Evolutionary conservation across 2,888 invertebrate species (phyloP).

Genomic region (Temnothorax unifasciatus): DNA sequence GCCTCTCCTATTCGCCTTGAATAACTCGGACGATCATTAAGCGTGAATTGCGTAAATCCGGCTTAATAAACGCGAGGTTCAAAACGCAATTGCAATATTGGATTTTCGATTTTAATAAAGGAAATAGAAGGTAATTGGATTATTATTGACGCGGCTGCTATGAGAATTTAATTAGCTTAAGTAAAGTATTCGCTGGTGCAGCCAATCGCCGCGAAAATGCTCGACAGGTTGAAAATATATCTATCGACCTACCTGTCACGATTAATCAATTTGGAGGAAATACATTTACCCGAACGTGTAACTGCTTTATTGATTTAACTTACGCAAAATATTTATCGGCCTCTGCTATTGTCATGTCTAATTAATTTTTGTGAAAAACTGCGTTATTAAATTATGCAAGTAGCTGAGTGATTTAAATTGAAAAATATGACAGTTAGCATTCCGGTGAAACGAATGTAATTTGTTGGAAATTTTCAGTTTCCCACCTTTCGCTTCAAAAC

Average conservation of each 20-base stretch:
- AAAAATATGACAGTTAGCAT: background rate
- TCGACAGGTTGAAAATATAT: constrained; percentile 43
- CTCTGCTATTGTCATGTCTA: constrained; percentile 4
- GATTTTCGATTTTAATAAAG: constrained; percentile 56
- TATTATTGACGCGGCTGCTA: constrained; percentile 53
- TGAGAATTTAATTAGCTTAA: constrained; percentile 57
- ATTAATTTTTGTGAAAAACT: constrained; percentile 32
- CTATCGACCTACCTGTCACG: constrained; percentile 28
- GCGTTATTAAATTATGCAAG: constrained; percentile 16
- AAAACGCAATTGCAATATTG: constrained; percentile 27
- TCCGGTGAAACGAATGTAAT: constrained; percentile 1
- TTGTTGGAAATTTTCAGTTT: constrained; percentile 27
- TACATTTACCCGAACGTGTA: constrained; percentile 46
- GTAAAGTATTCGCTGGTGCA: constrained; percentile 44
- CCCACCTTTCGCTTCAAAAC: background rate
- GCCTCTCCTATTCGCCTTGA: background rate
- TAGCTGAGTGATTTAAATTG: constrained; percentile 13
- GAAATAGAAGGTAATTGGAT: constrained; percentile 52
- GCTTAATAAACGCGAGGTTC: constrained; percentile 21
- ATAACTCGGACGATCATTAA: background rate
- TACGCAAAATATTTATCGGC: constrained; percentile 35
- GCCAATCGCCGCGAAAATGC: constrained; percentile 50
- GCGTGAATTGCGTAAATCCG: constrained; percentile 40
- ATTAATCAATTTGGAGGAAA: constrained; percentile 53
- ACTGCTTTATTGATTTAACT: constrained; percentile 41